Evolutionary conservation across 2,888 invertebrate species (phyloP).

Genomic region (Mythimna ferrago): DNA sequence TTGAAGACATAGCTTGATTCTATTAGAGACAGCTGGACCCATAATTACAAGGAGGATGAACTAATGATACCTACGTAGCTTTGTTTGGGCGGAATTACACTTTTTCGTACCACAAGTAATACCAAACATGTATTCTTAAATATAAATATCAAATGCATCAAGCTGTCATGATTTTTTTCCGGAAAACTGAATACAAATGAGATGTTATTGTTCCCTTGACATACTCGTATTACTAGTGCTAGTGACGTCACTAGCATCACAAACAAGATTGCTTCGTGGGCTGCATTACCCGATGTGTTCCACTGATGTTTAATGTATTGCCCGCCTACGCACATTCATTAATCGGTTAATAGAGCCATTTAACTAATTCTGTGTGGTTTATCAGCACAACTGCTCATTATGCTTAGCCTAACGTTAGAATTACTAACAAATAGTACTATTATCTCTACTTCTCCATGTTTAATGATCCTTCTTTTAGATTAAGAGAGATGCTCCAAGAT

Average conservation of each 20-base stretch:
- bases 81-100: neutral
- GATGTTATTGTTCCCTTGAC: constrained; percentile 9
- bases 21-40: neutral
- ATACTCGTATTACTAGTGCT: neutral
- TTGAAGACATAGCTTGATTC: neutral
- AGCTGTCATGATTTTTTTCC: neutral
- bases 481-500: neutral
- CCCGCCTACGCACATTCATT: constrained; percentile 4
- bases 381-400: neutral
- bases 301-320: constrained; percentile 10
- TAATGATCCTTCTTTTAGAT: constrained; percentile 1
- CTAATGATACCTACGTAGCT: too few relatives aligned
- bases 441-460: neutral
- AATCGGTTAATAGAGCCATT: constrained; percentile 13
- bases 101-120: neutral
- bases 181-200: too few relatives aligned
- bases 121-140: neutral
- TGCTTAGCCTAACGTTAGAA: constrained; percentile 1
- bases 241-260: neutral
- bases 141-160: neutral
- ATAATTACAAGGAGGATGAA: neutral
- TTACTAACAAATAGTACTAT: constrained; percentile 9
- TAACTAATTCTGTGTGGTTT: constrained; percentile 12
- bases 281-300: constrained; percentile 4
- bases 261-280: constrained; percentile 8